A percentile compares a stretch with the other conserved stretches of the same genome.
phyloP scores from a whole-genome alignment of 1,140 invertebrate genomes.

The Drosophila paulistorum region DNA sequence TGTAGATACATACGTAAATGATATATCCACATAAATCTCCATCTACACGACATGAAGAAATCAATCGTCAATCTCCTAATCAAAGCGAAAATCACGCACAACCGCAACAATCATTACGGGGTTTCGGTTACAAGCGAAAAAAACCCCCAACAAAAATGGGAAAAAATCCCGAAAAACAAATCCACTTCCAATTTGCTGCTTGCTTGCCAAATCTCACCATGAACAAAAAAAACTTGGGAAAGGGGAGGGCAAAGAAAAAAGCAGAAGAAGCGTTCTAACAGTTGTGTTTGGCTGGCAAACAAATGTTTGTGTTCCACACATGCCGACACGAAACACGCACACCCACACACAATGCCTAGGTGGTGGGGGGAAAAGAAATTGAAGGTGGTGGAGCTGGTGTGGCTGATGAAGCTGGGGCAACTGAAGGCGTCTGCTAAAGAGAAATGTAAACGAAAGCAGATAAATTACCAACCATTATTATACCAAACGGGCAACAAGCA shows the following conservation, averaged over 20 bases:
- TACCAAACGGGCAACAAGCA: slow-evolving; percentile 60
- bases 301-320: slow-evolving; percentile 70
- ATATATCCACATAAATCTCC: slow-evolving; percentile 33
- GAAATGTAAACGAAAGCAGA: slow-evolving; percentile 79
- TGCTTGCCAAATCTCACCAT: slow-evolving; percentile 34
- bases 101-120: slow-evolving; percentile 63
- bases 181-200: slow-evolving; percentile 56
- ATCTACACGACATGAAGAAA: slow-evolving; percentile 32
- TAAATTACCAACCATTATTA: slow-evolving; percentile 79
- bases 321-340: slow-evolving; percentile 60
- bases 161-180: slow-evolving; percentile 53
- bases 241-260: background rate
- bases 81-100: slow-evolving; percentile 74
- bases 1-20: too few species aligned
- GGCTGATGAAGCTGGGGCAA: too few species aligned
- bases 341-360: slow-evolving; percentile 9
- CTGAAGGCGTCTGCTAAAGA: slow-evolving; percentile 15
- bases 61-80: slow-evolving; percentile 67
- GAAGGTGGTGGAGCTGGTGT: too few species aligned
- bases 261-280: slow-evolving; percentile 17
- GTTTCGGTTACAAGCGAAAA: slow-evolving; percentile 26
- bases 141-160: background rate
- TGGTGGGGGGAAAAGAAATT: too few species aligned
- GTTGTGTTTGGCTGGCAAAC: slow-evolving; percentile 57
- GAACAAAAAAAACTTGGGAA: background rate